phyloP scores from a whole-genome alignment of 2,797 vertebrate genomes.

The Argyrosomus regius region DNA sequence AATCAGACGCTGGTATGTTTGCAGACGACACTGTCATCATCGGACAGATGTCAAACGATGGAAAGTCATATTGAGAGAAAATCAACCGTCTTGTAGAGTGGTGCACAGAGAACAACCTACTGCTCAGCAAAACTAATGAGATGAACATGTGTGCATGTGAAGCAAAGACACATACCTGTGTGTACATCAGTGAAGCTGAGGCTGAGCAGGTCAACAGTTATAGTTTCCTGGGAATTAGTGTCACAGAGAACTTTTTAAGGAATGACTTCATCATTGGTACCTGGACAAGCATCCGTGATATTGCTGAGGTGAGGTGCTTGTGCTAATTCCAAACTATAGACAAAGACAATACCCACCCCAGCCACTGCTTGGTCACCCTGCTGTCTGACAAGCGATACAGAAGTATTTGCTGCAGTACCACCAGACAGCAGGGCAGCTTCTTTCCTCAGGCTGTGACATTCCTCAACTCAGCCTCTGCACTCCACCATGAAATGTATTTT shows the following conservation, averaged over 20 bases:
- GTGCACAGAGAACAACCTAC: too few species aligned
- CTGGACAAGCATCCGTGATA: too few species aligned
- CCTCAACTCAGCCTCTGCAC: not conserved
- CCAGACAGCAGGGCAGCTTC: not conserved
- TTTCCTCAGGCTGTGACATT: not conserved
- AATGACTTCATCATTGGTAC: not conserved
- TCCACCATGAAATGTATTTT: too few species aligned
- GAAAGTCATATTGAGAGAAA: not conserved
- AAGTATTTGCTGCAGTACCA: not conserved
- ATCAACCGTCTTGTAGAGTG: not conserved
- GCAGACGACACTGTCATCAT: not conserved
- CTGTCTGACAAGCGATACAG: not conserved
- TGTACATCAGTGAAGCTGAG: not conserved
- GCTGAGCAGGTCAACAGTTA: not conserved
- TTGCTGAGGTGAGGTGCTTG: too few species aligned
- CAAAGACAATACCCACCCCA: too few species aligned
- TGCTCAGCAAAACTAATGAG: not conserved
- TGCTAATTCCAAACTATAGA: too few species aligned
- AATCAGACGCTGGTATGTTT: not conserved
- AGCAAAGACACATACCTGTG: not conserved
- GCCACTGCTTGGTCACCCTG: too few species aligned
- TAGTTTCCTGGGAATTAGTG: not conserved
- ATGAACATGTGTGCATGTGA: too few species aligned
- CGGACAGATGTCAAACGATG: not conserved
- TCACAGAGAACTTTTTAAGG: not conserved